Evolutionary conservation across 2,797 vertebrate species (phyloP).

Genomic region (Mareca strepera): DNA sequence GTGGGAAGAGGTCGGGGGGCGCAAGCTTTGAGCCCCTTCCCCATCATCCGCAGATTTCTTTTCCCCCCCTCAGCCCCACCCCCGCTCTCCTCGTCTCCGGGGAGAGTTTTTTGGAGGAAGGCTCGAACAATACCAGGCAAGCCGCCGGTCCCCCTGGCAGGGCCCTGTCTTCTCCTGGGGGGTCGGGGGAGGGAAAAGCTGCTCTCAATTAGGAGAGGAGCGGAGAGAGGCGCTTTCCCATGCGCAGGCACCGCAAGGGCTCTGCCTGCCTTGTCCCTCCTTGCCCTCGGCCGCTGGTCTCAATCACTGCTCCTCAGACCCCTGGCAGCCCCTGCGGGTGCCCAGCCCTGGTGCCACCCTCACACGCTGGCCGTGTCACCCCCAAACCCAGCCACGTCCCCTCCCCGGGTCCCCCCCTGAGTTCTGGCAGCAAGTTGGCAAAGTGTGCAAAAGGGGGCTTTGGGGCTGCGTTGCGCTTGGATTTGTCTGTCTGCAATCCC

Average conservation of each 20-base stretch:
- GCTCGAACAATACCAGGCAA: not conserved
- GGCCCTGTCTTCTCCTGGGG: constrained; percentile 48
- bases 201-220: constrained; percentile 44
- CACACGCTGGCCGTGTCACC: not conserved
- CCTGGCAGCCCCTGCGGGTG: not conserved
- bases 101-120: not conserved
- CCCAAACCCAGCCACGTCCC: not conserved
- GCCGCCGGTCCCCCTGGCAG: not conserved
- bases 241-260: not conserved
- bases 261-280: constrained; percentile 11
- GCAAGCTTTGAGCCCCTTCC: not conserved
- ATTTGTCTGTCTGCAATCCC: not conserved
- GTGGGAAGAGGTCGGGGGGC: not conserved
- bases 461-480: not conserved
- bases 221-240: constrained; percentile 41
- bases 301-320: not conserved
- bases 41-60: not conserved
- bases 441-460: accelerated
- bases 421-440: not conserved
- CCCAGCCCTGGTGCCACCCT: not conserved
- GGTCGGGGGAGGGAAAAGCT: constrained; percentile 40
- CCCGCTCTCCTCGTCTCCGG: not conserved
- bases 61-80: too few species aligned
- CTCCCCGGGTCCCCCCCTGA: not conserved
- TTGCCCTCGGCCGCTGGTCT: not conserved